Percentiles rank a stretch among this genome's conserved stretches.
These are phyloP conservation scores for Himalopsyche japonica DNA, from an alignment of 2,888 invertebrate species.

Conservation along the genomic window DNA sequence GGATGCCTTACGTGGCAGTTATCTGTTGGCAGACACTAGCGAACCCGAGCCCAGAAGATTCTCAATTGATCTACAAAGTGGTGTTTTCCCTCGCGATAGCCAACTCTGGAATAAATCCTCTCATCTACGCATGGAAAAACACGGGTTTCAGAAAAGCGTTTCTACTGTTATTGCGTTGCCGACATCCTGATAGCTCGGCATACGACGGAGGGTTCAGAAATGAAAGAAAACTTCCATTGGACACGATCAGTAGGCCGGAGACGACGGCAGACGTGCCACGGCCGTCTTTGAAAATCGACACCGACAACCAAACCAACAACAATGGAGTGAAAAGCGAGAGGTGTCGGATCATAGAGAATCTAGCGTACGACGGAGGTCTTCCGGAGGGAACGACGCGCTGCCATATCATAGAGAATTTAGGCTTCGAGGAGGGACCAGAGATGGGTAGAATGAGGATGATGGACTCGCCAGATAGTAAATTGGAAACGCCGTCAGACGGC, in stretches of 20 bases:
- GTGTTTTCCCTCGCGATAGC: conserved; percentile 75
- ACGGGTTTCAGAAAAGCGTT: conserved; percentile 76
- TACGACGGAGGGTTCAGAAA: conserved; percentile 53
- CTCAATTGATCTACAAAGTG: conserved; percentile 61
- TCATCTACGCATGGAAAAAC: conserved; percentile 87
- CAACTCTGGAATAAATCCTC: conserved; percentile 79
- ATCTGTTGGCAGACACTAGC: conserved; percentile 65
- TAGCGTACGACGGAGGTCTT: conserved; percentile 52
- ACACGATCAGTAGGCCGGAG: conserved; percentile 47
- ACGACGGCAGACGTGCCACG: neutral
- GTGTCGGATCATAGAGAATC: conserved; percentile 54
- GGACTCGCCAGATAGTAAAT: conserved; percentile 39
- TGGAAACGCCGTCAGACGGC: neutral
- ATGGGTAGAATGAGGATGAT: conserved; percentile 46
- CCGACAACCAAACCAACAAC: conserved; percentile 22
- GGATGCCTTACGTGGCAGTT: conserved; percentile 78
- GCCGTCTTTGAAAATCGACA: neutral
- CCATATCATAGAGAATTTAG: conserved; percentile 59
- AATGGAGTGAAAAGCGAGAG: conserved; percentile 48
- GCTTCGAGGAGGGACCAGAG: conserved; percentile 51
- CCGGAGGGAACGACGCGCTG: conserved; percentile 51
- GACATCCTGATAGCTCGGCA: conserved; percentile 63
- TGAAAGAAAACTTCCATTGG: conserved; percentile 57
- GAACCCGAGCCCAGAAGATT: conserved; percentile 47
- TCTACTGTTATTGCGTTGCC: conserved; percentile 67